These are phyloP conservation scores for Chesias legatella DNA, from an alignment of 2,888 invertebrate species.

Conservation along the genomic window DNA sequence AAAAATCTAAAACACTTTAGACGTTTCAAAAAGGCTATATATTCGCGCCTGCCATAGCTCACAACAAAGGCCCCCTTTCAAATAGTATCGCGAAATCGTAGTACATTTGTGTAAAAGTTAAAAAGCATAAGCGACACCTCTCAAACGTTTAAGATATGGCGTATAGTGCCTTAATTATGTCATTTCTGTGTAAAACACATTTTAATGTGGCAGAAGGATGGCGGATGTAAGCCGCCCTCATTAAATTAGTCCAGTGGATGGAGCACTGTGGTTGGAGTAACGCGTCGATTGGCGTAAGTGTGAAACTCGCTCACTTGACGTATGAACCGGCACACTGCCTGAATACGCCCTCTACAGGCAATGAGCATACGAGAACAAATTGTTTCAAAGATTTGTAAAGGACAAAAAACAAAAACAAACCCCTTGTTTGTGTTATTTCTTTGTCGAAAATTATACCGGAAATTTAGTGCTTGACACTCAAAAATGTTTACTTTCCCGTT, in stretches of 20 bases:
- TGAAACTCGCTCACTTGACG: conserved; percentile 67
- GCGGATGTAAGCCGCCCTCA: conserved; percentile 63
- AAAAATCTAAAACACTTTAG: no score
- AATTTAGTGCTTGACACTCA: no score
- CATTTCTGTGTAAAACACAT: conserved; percentile 45
- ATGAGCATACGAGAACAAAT: conserved; percentile 54
- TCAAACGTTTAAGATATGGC: conserved; percentile 29
- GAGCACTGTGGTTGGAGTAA: conserved; percentile 65
- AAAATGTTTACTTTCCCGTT: no score
- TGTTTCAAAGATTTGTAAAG: conserved; percentile 11
- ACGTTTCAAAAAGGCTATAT: no score
- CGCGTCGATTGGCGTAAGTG: conserved; percentile 69
- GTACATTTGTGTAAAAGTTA: no score
- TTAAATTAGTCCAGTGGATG: conserved; percentile 77
- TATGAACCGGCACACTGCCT: conserved; percentile 53
- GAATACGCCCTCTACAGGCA: conserved; percentile 67
- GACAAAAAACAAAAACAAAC: no score
- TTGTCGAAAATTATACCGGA: no score
- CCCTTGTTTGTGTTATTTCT: no score
- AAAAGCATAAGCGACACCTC: conserved; percentile 13
- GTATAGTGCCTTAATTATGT: conserved; percentile 43
- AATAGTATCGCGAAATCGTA: no score
- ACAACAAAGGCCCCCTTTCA: no score
- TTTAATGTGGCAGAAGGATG: conserved; percentile 37
- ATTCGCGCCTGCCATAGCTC: no score